These are phyloP conservation scores for Myotis lucifugus DNA, from an alignment of 2,113 vertebrate genomes.

Conservation along the genomic window DNA sequence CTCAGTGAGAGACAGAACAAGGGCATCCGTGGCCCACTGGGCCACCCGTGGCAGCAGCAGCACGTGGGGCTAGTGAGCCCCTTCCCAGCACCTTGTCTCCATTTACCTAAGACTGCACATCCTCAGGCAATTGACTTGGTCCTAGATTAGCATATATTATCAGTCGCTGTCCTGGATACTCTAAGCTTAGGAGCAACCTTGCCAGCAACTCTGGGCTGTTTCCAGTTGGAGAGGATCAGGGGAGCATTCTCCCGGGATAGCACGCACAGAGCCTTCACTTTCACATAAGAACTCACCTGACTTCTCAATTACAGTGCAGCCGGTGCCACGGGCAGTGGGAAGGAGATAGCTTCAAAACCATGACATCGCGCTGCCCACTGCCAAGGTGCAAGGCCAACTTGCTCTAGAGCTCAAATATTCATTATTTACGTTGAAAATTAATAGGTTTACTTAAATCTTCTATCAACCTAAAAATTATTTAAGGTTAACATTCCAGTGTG, in stretches of 20 bases:
- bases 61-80: not conserved
- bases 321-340: not conserved
- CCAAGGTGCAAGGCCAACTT: not conserved
- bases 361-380: fast-evolving
- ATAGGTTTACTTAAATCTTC: not conserved
- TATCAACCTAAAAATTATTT: not conserved
- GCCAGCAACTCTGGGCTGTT: not conserved
- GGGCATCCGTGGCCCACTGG: fast-evolving
- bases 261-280: not conserved
- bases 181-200: not conserved
- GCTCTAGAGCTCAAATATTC: not conserved
- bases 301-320: not conserved
- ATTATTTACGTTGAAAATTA: not conserved
- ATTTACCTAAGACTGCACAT: not conserved
- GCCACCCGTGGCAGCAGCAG: not conserved
- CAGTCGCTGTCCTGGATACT: not conserved
- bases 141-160: not conserved
- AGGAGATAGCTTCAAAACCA: not conserved
- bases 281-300: not conserved
- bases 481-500: not conserved
- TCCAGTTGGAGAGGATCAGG: not conserved
- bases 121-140: not conserved
- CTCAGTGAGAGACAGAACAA: not conserved
- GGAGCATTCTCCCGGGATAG: not conserved
- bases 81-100: not conserved